A percentile compares a stretch with the other conserved stretches of the same genome.
Evolutionary conservation across 37 sponge, comb jelly and placozoan species (phyloP).

Genomic region (Chondrilla cf. caribensis): DNA sequence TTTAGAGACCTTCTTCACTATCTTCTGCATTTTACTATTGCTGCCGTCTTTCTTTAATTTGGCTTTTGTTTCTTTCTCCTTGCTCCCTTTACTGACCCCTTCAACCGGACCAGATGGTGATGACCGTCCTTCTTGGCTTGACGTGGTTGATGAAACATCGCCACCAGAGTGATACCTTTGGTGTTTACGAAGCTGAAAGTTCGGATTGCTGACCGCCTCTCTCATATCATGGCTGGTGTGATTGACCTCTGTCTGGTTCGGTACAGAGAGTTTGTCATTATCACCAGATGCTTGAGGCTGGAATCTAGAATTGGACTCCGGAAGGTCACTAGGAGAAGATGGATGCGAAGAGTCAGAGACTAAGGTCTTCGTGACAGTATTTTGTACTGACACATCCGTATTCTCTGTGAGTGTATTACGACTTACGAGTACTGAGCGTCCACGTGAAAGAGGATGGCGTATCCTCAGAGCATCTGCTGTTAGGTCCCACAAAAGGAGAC

Average conservation of each 20-base stretch:
- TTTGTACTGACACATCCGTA: neutral
- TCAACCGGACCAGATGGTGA: neutral
- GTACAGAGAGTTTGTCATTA: too few relatives aligned
- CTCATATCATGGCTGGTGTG: too few relatives aligned
- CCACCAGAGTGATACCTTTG: too few relatives aligned
- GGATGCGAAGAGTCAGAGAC: neutral
- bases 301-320: neutral
- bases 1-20: slow-evolving; percentile 4
- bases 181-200: too few relatives aligned
- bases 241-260: too few relatives aligned
- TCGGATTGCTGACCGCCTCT: too few relatives aligned
- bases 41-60: neutral
- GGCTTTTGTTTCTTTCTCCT: slow-evolving; percentile 3
- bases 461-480: slow-evolving; percentile 64
- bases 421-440: slow-evolving; percentile 16
- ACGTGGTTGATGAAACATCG: too few relatives aligned
- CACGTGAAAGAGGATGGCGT: slow-evolving; percentile 29
- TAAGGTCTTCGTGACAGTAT: neutral
- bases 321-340: neutral
- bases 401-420: neutral
- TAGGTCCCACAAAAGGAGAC: slow-evolving; percentile 91
- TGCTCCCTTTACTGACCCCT: neutral
- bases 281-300: too few relatives aligned
- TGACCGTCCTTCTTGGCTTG: neutral
- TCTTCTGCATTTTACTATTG: neutral